Percentiles rank a stretch among this genome's conserved stretches.
Evolutionary conservation across 2,113 vertebrate genomes (phyloP).

Genomic region (Antigone vipio): DNA sequence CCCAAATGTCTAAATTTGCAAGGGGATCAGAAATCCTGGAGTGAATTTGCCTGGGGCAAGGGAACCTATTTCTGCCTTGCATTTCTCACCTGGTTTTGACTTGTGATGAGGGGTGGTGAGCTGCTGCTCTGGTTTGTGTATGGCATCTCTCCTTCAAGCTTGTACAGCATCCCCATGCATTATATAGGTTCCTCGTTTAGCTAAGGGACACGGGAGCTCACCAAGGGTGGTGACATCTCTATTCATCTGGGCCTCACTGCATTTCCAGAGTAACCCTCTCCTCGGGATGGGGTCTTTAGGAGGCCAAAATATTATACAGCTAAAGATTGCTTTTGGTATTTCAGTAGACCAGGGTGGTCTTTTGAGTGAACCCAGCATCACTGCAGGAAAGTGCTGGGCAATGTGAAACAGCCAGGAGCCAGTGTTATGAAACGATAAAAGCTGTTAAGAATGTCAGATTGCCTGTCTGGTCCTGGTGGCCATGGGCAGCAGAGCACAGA

Average conservation of each 20-base stretch:
- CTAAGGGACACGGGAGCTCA: neutral
- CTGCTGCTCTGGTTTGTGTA: neutral
- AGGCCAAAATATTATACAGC: neutral
- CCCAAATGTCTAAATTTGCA: neutral
- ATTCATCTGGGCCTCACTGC: neutral
- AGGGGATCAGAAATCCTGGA: neutral
- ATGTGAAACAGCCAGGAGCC: neutral
- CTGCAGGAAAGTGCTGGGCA: neutral
- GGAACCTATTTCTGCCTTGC: neutral
- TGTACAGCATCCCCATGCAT: neutral
- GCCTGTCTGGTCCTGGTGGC: neutral
- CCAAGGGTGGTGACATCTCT: neutral
- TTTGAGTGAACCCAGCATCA: neutral
- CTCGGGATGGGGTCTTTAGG: constrained; percentile 18
- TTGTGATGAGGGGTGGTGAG: neutral
- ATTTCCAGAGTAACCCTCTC: neutral
- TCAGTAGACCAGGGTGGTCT: neutral
- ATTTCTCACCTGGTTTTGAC: neutral
- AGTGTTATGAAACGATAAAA: neutral
- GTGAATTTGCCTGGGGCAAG: neutral
- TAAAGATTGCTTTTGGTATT: constrained; percentile 18
- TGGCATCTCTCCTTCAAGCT: neutral
- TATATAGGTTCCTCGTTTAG: neutral
- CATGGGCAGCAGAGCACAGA: neutral
- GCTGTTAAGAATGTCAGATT: constrained; percentile 25